Percentiles rank a stretch among this genome's conserved stretches.
These are phyloP conservation scores for Sebastes alutus DNA, from an alignment of 2,797 vertebrate species.

Conservation along the genomic window DNA sequence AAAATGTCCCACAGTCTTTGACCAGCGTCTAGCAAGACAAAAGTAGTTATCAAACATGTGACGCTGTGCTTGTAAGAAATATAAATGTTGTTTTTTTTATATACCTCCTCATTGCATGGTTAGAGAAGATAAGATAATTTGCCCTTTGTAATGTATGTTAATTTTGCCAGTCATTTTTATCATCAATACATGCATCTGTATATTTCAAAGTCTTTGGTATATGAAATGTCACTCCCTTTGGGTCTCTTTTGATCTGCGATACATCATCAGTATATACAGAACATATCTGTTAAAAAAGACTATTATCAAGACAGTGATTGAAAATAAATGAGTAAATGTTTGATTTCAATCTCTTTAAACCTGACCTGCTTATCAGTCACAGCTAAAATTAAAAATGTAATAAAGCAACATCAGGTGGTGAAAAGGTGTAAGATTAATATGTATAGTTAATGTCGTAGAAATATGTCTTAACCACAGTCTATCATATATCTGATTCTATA, in stretches of 20 bases:
- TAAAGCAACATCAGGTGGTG: background rate
- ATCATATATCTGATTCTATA: background rate
- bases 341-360: background rate
- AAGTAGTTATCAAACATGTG: background rate
- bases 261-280: background rate
- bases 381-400: slow-evolving; percentile 1
- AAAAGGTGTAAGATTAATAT: background rate
- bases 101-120: background rate
- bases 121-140: background rate
- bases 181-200: background rate
- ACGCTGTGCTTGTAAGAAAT: background rate
- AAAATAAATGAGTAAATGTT: background rate
- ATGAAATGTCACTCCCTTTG: background rate
- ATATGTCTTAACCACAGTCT: background rate
- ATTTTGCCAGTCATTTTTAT: background rate
- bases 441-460: background rate
- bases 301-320: background rate
- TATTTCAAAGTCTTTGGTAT: background rate
- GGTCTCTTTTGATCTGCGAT: background rate
- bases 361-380: slow-evolving; percentile 1
- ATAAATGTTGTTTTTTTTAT: background rate
- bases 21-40: background rate
- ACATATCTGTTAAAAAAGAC: background rate
- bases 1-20: background rate
- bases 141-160: background rate